Conservation (phyloP, 2,113 vertebrate species). For the Galbula dea region DNA sequence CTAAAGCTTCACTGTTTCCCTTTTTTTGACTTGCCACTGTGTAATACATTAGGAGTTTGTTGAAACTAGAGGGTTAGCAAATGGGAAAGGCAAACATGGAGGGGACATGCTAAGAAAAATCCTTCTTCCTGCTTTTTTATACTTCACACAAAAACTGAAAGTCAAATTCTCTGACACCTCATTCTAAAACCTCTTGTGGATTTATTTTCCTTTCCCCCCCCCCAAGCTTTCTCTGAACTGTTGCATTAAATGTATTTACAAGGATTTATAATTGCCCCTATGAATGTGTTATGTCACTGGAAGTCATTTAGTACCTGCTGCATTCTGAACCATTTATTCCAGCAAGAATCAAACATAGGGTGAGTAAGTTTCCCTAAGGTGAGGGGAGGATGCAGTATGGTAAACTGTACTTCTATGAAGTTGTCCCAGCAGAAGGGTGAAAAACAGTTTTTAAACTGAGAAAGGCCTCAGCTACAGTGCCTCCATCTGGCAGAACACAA, state of each 20-base stretch:
- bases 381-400: not conserved
- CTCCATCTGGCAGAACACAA: not conserved
- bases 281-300: not conserved
- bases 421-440: not conserved
- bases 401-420: not conserved
- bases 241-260: not conserved
- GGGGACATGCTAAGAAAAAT: not conserved
- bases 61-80: not conserved
- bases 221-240: not conserved
- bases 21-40: not conserved
- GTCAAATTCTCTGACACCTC: not conserved
- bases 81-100: not conserved
- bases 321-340: not conserved
- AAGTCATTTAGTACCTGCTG: not conserved
- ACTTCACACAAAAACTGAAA: not conserved
- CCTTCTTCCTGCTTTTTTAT: not conserved
- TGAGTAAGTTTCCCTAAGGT: not conserved
- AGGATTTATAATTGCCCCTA: not conserved
- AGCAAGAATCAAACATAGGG: not conserved
- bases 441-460: not conserved
- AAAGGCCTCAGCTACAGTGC: not conserved
- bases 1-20: not conserved
- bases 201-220: not conserved
- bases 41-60: not conserved
- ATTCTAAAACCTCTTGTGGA: not conserved